These are phyloP conservation scores for Vanessa tameamea DNA, from an alignment of 1,140 invertebrate species.

Conservation along the genomic window DNA sequence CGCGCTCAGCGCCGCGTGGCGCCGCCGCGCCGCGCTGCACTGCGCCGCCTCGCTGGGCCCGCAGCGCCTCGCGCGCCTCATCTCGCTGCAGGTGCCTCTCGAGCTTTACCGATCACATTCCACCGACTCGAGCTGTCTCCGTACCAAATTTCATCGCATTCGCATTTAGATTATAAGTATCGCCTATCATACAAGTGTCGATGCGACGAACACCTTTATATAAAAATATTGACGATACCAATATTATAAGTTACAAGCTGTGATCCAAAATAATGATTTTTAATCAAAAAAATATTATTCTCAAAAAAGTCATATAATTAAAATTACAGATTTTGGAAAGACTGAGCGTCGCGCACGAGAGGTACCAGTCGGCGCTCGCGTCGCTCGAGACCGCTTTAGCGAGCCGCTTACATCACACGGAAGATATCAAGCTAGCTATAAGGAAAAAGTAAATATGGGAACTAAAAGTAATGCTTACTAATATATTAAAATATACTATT, in stretches of 20 bases:
- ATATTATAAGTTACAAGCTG: too few relatives aligned
- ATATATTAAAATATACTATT: too few relatives aligned
- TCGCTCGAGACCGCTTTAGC: conserved; percentile 78
- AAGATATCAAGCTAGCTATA: conserved; percentile 88
- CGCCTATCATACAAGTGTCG: too few relatives aligned
- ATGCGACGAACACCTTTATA: too few relatives aligned
- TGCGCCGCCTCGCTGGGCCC: conserved; percentile 88
- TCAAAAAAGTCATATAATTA: too few relatives aligned
- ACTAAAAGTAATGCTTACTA: background rate
- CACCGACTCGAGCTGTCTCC: too few relatives aligned
- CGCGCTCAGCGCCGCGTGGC: conserved; percentile 84
- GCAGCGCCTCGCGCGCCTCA: conserved; percentile 86
- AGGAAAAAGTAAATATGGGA: conserved; percentile 82
- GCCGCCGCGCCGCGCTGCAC: conserved; percentile 85
- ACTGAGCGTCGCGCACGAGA: conserved; percentile 62
- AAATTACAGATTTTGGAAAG: conserved; percentile 60
- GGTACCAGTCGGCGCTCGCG: conserved; percentile 62
- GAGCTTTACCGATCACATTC: background rate
- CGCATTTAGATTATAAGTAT: too few relatives aligned
- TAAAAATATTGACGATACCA: too few relatives aligned
- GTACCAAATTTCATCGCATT: too few relatives aligned
- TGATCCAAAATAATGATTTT: too few relatives aligned
- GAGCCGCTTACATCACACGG: conserved; percentile 89
- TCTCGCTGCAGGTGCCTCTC: conserved; percentile 85
- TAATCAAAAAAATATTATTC: too few relatives aligned